Evolutionary conservation across 2,797 vertebrate species (phyloP), one percentile per base, ranked within the genome.

Genomic region (Merluccius polli): DNA sequence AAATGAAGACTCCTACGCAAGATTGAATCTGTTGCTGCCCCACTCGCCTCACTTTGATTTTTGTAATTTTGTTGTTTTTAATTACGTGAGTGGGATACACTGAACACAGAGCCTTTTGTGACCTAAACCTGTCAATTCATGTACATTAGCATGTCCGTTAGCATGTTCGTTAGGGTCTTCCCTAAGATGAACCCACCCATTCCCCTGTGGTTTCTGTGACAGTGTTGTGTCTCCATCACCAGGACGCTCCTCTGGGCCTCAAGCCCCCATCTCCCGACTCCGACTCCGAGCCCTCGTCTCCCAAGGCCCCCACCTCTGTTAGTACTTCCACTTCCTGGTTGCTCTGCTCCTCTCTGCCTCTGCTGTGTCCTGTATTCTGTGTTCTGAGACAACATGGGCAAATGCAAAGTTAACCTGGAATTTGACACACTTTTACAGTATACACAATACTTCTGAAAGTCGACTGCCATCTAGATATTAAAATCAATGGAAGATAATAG

Each of bases 281-380:
- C 79, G 97, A 97, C 73, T 95, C 95, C 76, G 94, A 95, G 90
- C 95, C 95, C 86, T 95, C 96, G 35, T 97, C 98, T 91, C 96
- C 97, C 91, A 97, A 96, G 93, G 93, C 94, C 91, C 95, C 95
- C 81, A 83, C 91, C 89, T 95, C 95, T 84, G 98, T 99, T 92
- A 97, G 97, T 99, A 96, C 88, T 75, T 69, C 36, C 71, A 33
- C 38, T n/a, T 16, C 16, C 52, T n/a, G 52, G 52, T 59, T n/a
- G 24, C 48, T 36, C 15, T 30, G 30, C 75, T 76, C 74, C 79
- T 75, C 77, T 38, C 24, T 52, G 18, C 59, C 16, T 44, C n/a
- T 76, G 24, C 35, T 52, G 41, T 76, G 71, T 52, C 65, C 31
- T 31, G 31, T 11, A 18, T 13, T 65, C 71, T 38, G 36, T 38